Evolutionary conservation across 2,888 invertebrate species (phyloP).

Genomic region (Folsomia manolachei): DNA sequence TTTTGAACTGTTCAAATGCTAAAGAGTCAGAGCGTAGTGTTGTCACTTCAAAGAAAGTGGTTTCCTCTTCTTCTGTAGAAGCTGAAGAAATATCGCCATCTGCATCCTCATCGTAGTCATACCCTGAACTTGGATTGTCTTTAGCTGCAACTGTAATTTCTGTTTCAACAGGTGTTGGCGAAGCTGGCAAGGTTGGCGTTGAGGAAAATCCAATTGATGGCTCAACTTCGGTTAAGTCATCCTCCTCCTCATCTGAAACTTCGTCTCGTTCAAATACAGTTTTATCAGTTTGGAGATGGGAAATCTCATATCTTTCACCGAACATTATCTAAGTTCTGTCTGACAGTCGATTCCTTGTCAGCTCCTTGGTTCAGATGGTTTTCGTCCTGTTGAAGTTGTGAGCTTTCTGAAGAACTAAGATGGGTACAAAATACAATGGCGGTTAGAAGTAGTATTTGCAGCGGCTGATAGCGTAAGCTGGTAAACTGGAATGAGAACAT

Average conservation of each 20-base stretch:
- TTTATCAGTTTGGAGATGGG: no score
- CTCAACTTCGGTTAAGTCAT: neutral
- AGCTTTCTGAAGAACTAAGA: no score
- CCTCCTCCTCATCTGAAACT: neutral
- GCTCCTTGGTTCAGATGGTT: no score
- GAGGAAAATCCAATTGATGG: neutral
- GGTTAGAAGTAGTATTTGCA: no score
- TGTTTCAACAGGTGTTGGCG: no score
- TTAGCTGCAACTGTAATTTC: neutral
- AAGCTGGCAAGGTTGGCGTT: neutral
- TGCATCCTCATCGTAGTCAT: neutral
- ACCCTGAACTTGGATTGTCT: neutral
- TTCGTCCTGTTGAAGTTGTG: no score
- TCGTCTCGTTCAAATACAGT: neutral
- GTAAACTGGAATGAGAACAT: no score
- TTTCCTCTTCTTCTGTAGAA: neutral
- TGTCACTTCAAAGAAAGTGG: neutral
- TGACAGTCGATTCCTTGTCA: no score
- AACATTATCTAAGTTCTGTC: no score
- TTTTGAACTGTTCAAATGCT: neutral
- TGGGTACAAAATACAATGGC: no score
- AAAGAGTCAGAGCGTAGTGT: neutral
- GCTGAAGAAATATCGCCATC: neutral
- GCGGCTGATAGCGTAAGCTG: no score
- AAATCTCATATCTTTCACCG: no score